Percentiles rank a stretch among this genome's conserved stretches.
Evolutionary conservation across 1,140 invertebrate species (phyloP).

Genomic region (Hypothenemus hampei): DNA sequence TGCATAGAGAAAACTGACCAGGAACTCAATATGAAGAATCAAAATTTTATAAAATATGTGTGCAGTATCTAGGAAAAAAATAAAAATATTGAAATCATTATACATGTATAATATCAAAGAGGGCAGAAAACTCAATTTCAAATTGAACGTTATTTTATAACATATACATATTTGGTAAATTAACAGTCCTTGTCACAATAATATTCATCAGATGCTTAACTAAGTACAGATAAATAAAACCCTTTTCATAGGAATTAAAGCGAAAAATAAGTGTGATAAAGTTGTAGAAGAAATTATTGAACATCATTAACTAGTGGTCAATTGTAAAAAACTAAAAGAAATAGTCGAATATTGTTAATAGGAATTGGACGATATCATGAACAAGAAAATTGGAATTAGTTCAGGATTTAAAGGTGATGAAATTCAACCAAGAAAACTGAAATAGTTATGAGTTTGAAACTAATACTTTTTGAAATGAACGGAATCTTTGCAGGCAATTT

Average conservation of each 20-base stretch:
- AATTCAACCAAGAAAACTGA: no score
- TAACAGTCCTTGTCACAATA: not conserved
- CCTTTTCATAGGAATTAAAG: constrained; percentile 32
- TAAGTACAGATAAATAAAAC: constrained; percentile 36
- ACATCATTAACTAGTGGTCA: constrained; percentile 32
- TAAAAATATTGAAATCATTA: constrained; percentile 31
- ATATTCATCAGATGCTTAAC: not conserved
- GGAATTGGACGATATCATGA: constrained; percentile 32
- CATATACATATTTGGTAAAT: constrained; percentile 29
- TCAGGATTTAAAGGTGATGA: constrained; percentile 3
- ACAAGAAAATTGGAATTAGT: constrained; percentile 37
- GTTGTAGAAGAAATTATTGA: constrained; percentile 34
- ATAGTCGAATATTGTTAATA: constrained; percentile 24
- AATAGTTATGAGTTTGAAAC: no score
- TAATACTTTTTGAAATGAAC: no score
- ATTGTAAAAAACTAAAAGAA: constrained; percentile 26
- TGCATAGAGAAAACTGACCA: constrained; percentile 27
- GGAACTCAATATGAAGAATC: constrained; percentile 32
- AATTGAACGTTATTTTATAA: constrained; percentile 37
- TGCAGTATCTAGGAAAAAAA: constrained; percentile 30
- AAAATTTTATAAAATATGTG: constrained; percentile 35
- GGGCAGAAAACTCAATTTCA: constrained; percentile 32
- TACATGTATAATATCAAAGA: constrained; percentile 36
- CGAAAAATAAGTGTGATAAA: constrained; percentile 33
- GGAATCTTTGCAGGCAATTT: not conserved